Evolutionary conservation across 37 sponge, comb jelly and placozoan genomes (phyloP).

Genomic region (Beroe forskalii): DNA sequence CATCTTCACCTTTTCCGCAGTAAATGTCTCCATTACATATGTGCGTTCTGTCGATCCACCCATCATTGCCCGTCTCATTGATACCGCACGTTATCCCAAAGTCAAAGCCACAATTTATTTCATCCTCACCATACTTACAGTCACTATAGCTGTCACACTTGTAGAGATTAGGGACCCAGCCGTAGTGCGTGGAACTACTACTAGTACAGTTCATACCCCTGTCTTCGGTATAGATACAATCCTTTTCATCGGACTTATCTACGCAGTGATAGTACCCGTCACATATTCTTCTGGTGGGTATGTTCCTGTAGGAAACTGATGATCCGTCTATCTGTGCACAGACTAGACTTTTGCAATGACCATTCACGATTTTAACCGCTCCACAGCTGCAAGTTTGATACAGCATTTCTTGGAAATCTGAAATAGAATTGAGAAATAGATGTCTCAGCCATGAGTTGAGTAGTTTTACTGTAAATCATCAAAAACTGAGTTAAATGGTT

Average conservation of each 20-base stretch:
- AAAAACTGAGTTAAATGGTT: no score
- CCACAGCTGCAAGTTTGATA: conserved; percentile 11
- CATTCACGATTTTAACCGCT: not conserved
- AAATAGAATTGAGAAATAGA: not conserved
- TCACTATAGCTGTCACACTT: conserved; percentile 5
- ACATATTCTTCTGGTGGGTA: not conserved
- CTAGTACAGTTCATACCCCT: not conserved
- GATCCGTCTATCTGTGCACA: not conserved
- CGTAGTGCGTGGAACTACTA: not conserved
- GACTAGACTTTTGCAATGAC: not conserved
- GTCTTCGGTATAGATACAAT: not conserved
- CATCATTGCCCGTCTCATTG: not conserved
- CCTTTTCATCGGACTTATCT: not conserved
- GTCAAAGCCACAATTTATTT: not conserved
- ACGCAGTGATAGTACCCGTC: not conserved
- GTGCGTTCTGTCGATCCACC: not conserved
- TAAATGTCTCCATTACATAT: not conserved
- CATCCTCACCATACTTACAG: conserved; percentile 32
- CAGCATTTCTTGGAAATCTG: not conserved
- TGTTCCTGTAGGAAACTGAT: not conserved
- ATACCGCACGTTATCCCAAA: not conserved
- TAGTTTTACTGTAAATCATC: no score
- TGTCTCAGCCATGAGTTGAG: no score
- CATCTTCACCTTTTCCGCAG: not conserved
- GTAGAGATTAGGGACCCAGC: not conserved